Evolutionary conservation across 2,888 invertebrate genomes (phyloP).

Genomic region (Fragum sueziense): DNA sequence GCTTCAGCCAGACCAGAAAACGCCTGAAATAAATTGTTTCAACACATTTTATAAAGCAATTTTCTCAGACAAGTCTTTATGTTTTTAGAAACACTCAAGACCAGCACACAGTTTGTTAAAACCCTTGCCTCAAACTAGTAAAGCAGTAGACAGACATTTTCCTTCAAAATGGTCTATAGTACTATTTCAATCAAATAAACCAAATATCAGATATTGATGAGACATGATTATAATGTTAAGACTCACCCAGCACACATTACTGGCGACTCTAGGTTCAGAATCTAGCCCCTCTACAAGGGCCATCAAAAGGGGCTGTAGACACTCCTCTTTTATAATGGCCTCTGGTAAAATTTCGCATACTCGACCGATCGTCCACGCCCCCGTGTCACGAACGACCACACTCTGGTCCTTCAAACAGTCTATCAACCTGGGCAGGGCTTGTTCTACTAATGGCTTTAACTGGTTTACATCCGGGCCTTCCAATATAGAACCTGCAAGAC

Average conservation of each 20-base stretch:
- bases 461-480: conserved; percentile 95
- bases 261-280: conserved; percentile 96
- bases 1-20: conserved; percentile 98
- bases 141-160: too few species aligned
- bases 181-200: too few species aligned
- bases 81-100: too few species aligned
- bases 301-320: conserved; percentile 88
- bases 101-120: too few species aligned
- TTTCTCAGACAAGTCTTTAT: too few species aligned
- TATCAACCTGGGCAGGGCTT: conserved; percentile 98
- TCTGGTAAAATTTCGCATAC: conserved; percentile 99
- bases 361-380: conserved; percentile 98
- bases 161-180: too few species aligned
- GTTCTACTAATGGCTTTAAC: conserved; percentile 95
- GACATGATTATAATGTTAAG: too few species aligned
- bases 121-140: too few species aligned
- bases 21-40: too few species aligned
- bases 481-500: conserved; percentile 86
- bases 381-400: conserved; percentile 97
- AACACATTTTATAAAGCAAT: too few species aligned
- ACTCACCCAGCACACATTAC: conserved; percentile 97
- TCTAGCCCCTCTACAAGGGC: conserved; percentile 88
- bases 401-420: conserved; percentile 96
- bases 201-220: too few species aligned
- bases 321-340: conserved; percentile 93